phyloP scores from a whole-genome alignment of 1,140 invertebrate genomes.

The Caenorhabditis tropicalis region DNA sequence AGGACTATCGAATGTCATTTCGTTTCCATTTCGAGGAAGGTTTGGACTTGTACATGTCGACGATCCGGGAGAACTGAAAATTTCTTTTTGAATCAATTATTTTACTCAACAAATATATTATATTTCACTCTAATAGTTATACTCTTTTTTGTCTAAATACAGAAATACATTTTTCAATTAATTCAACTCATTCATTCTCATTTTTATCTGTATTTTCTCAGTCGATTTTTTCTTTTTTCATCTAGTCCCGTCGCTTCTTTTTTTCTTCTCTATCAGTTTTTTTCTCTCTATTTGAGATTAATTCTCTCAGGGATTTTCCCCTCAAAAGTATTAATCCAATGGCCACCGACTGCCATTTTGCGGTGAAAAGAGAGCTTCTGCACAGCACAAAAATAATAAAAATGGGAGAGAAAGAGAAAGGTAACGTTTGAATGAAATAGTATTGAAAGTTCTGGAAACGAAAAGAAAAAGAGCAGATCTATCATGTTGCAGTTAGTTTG shows the following conservation, averaged over 20 bases:
- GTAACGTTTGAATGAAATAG: conserved; percentile 5
- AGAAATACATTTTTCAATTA: no score
- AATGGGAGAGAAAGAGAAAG: neutral
- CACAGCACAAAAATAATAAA: neutral
- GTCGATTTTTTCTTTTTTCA: conserved; percentile 23
- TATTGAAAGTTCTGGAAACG: neutral
- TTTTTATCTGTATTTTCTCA: neutral
- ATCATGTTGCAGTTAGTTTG: conserved; percentile 2
- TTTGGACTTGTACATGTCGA: conserved; percentile 43
- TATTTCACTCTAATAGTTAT: no score
- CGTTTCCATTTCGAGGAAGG: conserved; percentile 23
- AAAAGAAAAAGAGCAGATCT: conserved; percentile 6
- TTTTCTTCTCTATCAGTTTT: neutral
- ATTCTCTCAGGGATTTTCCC: conserved; percentile 36
- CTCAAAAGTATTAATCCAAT: conserved; percentile 36
- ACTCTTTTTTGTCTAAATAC: no score
- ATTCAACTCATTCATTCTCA: neutral
- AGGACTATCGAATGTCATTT: conserved; percentile 6
- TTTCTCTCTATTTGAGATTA: conserved; percentile 28
- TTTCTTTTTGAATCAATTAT: no score
- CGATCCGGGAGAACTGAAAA: conserved; percentile 48
- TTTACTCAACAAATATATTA: no score
- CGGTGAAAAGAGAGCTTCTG: neutral
- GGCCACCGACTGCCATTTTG: neutral
- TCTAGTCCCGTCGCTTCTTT: neutral